Evolutionary conservation across 2,113 vertebrate genomes (phyloP), one percentile per base, ranked within the genome.

Genomic region (Labrus mixtus): DNA sequence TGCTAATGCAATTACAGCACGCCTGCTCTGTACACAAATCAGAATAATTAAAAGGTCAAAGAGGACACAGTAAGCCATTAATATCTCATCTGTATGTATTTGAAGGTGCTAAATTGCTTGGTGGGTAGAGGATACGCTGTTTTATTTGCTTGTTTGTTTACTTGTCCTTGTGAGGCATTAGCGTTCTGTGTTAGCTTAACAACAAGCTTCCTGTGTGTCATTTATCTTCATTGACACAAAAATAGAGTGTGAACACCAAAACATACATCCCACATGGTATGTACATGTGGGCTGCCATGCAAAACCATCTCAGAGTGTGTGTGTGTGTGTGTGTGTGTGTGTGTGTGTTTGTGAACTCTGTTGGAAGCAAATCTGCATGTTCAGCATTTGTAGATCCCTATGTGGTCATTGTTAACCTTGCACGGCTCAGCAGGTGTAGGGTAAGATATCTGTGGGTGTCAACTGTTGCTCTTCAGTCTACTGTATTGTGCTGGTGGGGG

Each of bases 1-100:
- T 88, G 87, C 81, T 89, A 90, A 91, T 90, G 85, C 82, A 89
- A 90, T 91, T 90, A 91, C 37, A 6, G 48, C 76, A 58, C 46
- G 59, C 81, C 69, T 54, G 80, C 73, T 86, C 75, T 78, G 87
- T 87, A 86, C 85, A 91, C 90, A 87, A 88, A 81, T 90, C 82
- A 71, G 85, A 91, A 89, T 91, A 88, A 91, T 92, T 89, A 87
- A 87, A 92, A 89, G 88, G 92, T 91, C 87, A 91, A 74, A 87
- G 74, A 91, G 89, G 88, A 91, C 77, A 17, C 67, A 63, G 76
- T 79, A 61, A 86, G 78, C 85, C 78, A 89, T 92, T 90, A 82
- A 89, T 87, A 85, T 85, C 90, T 90, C 88, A 85, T 91, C 81
- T 89, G 85, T 82, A 73, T 88, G 79, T 84, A 70, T 90, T 91